These are phyloP conservation scores for Anguilla rostrata DNA, from an alignment of 2,113 vertebrate genomes.

Conservation along the genomic window DNA sequence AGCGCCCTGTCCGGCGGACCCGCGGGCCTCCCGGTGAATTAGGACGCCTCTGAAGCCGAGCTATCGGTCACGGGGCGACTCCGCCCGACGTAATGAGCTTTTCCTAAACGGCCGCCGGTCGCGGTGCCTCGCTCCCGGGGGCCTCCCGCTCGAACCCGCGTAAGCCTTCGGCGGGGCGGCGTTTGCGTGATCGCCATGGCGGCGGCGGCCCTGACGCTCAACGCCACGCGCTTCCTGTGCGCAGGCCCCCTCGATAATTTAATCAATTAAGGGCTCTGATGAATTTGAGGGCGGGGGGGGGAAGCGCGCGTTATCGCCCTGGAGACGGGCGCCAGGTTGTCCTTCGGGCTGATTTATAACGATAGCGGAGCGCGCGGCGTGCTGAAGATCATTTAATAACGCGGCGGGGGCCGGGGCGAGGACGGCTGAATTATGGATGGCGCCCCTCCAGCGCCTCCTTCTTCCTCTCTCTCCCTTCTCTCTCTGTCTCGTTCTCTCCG, in stretches of 20 bases:
- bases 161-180: background rate
- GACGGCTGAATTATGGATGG: conserved; percentile 50
- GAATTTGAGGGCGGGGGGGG: conserved; percentile 46
- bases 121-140: conserved; percentile 20
- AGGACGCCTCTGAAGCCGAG: conserved; percentile 43
- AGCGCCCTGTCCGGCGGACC: conserved; percentile 28
- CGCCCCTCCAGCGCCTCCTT: conserved; percentile 35
- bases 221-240: conserved; percentile 22
- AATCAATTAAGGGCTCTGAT: conserved; percentile 56
- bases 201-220: conserved; percentile 20
- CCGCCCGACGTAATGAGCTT: conserved; percentile 51
- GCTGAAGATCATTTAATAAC: conserved; percentile 65
- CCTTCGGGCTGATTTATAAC: conserved; percentile 66
- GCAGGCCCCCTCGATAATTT: conserved; percentile 44
- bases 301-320: conserved; percentile 51
- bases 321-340: conserved; percentile 57
- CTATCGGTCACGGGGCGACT: conserved; percentile 50
- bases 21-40: conserved; percentile 55
- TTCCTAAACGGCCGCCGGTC: conserved; percentile 52
- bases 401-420: conserved; percentile 42
- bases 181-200: conserved; percentile 15
- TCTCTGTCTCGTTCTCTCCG: background rate
- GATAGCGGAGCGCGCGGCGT: conserved; percentile 57
- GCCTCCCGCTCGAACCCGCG: background rate
- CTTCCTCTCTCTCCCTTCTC: conserved; percentile 15